Percentiles rank a stretch among this genome's conserved stretches.
phyloP scores from a whole-genome alignment of 1,140 invertebrate genomes.

The Artemia franciscana region DNA sequence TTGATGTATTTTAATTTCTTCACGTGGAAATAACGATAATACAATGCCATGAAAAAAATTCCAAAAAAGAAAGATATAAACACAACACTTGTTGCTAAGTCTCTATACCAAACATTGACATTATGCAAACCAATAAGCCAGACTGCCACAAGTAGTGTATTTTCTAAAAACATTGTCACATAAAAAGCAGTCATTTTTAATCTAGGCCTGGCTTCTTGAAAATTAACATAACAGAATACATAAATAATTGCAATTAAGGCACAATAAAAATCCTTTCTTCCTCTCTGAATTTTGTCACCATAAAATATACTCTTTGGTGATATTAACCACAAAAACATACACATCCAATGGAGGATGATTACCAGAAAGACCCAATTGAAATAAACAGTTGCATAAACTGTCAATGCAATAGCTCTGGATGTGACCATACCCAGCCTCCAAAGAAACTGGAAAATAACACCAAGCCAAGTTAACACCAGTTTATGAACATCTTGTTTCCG shows the following conservation, averaged over 20 bases:
- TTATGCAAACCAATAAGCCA: slow-evolving; percentile 32
- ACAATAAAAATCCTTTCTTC: slow-evolving; percentile 37
- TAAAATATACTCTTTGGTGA: slow-evolving; percentile 62
- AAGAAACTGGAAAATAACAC: slow-evolving; percentile 57
- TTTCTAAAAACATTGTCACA: slow-evolving; percentile 73
- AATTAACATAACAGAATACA: slow-evolving; percentile 70
- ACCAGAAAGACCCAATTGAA: slow-evolving; percentile 58
- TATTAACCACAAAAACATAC: slow-evolving; percentile 62
- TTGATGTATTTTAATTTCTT: slow-evolving; percentile 20
- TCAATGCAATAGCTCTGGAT: slow-evolving; percentile 49
- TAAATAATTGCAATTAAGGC: slow-evolving; percentile 61
- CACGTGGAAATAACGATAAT: slow-evolving; percentile 40
- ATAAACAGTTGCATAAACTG: slow-evolving; percentile 62
- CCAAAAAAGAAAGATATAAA: slow-evolving; percentile 41
- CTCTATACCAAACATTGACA: slow-evolving; percentile 22
- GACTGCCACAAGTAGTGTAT: slow-evolving; percentile 40
- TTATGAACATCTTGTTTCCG: slow-evolving; percentile 50
- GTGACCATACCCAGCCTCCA: slow-evolving; percentile 68
- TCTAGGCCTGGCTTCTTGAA: slow-evolving; percentile 50
- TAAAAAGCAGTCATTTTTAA: slow-evolving; percentile 70
- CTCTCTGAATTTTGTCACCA: slow-evolving; percentile 40
- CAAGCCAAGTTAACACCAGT: slow-evolving; percentile 62
- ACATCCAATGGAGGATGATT: slow-evolving; percentile 51
- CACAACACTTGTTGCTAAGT: slow-evolving; percentile 27
- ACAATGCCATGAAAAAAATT: slow-evolving; percentile 58